Base-by-base conservation (phyloP, 2,888 invertebrate species). In the Dorcus parallelipipedus region DNA sequence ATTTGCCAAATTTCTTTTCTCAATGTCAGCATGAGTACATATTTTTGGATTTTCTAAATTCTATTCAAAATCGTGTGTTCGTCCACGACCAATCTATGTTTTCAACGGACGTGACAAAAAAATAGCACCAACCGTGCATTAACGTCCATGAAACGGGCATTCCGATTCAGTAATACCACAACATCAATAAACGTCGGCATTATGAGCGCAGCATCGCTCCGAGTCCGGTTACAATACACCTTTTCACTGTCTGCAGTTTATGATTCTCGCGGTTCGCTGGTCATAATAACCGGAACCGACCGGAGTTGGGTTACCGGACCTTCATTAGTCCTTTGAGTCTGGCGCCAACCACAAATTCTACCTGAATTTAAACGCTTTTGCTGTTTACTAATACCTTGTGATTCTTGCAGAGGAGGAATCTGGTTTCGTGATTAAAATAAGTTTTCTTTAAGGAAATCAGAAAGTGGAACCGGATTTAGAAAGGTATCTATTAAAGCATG, bases 271-370 rank as follows among this genome's bases (percentile, higher is more conserved):
- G 71, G 73, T 72, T 68, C 71, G 67, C 65, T 68, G 67, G 64
- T 63, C 66, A 63, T 71, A 71, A 74, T 73, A 73, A 71, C 73
- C 73, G 74, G 72, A 73, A 74, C 74, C 71, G 67, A 67, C 68
- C 70, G 72, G 69, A 71, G 65, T 64, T 61, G 59, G 63, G 61
- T 62, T 64, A 65, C 67, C 67, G 69, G 68, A 69, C 70, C 71
- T 71, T 72, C 72, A 70, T 73, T 72, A 71, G 70, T 63, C 60
- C 64, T 62, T 62, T 59, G 61, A 63, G 66, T 64, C 70, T 73
- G 73, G 73, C 73, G 73, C 73, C 71, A 68, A 61, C 63, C 55
- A 56, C 62, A 60, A 60, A 61, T 61, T 56, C 52, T 61, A 61
- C 59, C 59, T 63, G 60, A 10, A n/a, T 45, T 45, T 45, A 10